Evolutionary conservation across 2,797 vertebrate genomes (phyloP), one percentile per base, ranked within the genome.

Genomic region (Sphaeramia orbicularis): DNA sequence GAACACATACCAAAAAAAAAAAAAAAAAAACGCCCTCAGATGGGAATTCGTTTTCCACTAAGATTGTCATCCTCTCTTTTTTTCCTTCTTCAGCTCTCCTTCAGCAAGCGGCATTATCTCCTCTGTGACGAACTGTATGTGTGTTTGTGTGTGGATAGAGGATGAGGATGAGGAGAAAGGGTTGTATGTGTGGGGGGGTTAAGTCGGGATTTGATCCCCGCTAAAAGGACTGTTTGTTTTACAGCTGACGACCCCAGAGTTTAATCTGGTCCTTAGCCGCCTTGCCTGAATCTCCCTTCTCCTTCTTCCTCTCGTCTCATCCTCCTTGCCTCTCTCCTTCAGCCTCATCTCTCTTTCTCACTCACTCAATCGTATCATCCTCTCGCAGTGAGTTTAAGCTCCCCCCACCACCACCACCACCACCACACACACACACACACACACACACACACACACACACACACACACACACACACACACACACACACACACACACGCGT

Each of bases 221-320:
- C 84, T 86, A 91, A 89, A 93, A 94, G 91, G 78, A 84, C 84
- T 93, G 91, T 93, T 93, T 94, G 92, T 94, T 93, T 94, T 91
- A 88, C 88, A 91, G 89, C 87, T 87, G 91, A 89, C 67, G 71
- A 81, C 80, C 83, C 71, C 58, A 40, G 89, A 87, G 84, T 86
- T 83, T 93, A 89, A 93, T 91, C 90, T 90, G 89, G 40, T 74
- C 77, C 88, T 94, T 89, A 88, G 83, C 85, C 65, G 74, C 69
- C 68, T 61, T 21, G 24, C 21, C 21, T n/a, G n/a, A n/a, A n/a
- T n/a, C n/a, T n/a, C n/a, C n/a, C n/a, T n/a, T n/a, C n/a, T n/a
- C n/a, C n/a, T 10, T 24, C 45, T 11, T 13, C 57, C 41, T 18
- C 49, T n/a, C n/a, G n/a, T n/a, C 32, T 49, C 69, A 64, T 52